Conservation (phyloP, 2,797 vertebrate genomes). For the Acipenser ruthenus region DNA sequence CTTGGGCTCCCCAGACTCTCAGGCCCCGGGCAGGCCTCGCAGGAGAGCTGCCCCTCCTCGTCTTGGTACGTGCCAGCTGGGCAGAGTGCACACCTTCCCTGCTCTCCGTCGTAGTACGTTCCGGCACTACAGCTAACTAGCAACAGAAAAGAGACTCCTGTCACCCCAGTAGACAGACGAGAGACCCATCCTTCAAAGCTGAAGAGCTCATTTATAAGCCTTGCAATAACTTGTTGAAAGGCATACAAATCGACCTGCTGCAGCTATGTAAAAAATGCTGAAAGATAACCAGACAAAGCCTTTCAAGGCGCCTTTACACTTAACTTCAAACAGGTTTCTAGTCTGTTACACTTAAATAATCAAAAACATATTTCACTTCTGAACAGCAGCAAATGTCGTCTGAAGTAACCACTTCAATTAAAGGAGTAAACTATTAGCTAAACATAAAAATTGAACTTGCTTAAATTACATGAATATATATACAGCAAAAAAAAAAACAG, state of each 20-base stretch:
- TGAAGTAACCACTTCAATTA: conserved; percentile 36
- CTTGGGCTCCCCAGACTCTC: conserved; percentile 58
- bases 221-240: conserved; percentile 26
- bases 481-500: too few species aligned
- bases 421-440: neutral
- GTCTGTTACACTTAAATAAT: conserved; percentile 27
- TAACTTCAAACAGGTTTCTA: conserved; percentile 38
- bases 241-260: conserved; percentile 27
- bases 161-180: conserved; percentile 6
- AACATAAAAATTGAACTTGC: too few species aligned
- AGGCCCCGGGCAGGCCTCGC: conserved; percentile 63
- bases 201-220: neutral
- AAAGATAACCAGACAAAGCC: conserved; percentile 30
- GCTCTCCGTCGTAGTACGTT: conserved; percentile 59
- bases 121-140: conserved; percentile 72
- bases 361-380: conserved; percentile 19
- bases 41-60: conserved; percentile 75
- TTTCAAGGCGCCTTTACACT: conserved; percentile 31
- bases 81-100: conserved; percentile 68
- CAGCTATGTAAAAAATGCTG: conserved; percentile 30
- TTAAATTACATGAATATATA: too few species aligned
- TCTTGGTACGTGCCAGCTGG: conserved; percentile 75
- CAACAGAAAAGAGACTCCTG: conserved; percentile 26
- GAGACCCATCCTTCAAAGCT: conserved; percentile 2
- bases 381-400: neutral